Evolutionary conservation across 1,140 invertebrate genomes (phyloP), one percentile per base, ranked within the genome.

Genomic region (Melipona quadrifasciata): DNA sequence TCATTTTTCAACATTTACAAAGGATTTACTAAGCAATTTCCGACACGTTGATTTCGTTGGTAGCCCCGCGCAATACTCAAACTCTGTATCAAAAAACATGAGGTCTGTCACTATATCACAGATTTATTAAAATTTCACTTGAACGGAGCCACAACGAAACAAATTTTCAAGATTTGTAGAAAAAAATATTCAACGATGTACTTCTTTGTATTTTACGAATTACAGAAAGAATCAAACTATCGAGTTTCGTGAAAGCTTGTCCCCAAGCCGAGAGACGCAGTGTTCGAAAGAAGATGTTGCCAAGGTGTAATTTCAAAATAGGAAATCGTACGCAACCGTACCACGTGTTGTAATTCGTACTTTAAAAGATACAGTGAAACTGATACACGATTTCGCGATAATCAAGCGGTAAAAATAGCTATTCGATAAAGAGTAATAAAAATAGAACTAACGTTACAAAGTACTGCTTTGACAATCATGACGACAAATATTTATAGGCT

Each of bases 31-130:
- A 75, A 82, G 31, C 68, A 72, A 68, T 86, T 64, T 67, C 21
- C 64, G 39, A 55, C 53, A 57, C 61, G 27, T 65, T 65, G 27
- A 77, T 87, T 75, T 89, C 85, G 86, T 84, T 77, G 79, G 83
- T 80, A 74, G 80, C 79, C 72, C 84, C 75, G 89, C 70, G 78
- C 81, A 87, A 85, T 72, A 86, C 47, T 89, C 88, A 87, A 90
- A 91, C 82, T 92, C 87, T 85, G 86, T 91, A 91, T 90, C 87
- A 93, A 93, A 61, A 61, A 94, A 91, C 88, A 90, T 92, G 92
- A 94, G 92, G 91, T 91, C 86, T 92, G 92, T 91, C 87, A 82
- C 92, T 93, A 94, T 94, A 94, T 94, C 93, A 94, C 94, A 94
- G 93, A 93, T 93, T 93, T 92, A 90, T 91, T 88, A 93, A 92